Evolutionary conservation across 2,888 invertebrate species (phyloP).

Genomic region (Julus scanicus): DNA sequence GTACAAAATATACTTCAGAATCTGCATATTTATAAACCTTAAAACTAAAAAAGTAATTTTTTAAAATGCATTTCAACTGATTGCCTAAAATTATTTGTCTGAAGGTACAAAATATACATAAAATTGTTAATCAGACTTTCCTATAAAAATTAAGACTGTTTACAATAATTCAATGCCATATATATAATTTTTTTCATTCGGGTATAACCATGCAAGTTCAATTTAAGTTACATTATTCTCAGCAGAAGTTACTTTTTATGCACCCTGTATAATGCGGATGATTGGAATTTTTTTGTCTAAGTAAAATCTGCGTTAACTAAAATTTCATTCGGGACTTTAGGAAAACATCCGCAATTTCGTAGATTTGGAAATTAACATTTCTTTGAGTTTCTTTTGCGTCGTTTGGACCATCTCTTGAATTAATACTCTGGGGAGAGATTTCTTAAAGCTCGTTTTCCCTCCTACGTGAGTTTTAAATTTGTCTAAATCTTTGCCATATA

Average conservation of each 20-base stretch:
- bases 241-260: neutral
- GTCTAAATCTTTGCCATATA: slow-evolving; percentile 22
- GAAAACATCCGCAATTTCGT: neutral
- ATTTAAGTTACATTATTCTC: no score
- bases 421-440: neutral
- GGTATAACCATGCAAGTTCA: no score
- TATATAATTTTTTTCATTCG: no score
- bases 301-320: neutral
- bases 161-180: no score
- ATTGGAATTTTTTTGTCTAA: neutral
- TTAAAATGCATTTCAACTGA: no score
- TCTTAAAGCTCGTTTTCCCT: neutral
- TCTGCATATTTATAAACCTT: no score
- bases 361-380: neutral
- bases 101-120: no score
- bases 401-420: neutral
- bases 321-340: neutral
- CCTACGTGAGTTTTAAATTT: slow-evolving; percentile 42
- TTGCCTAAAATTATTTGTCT: no score
- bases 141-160: no score
- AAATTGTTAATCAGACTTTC: no score
- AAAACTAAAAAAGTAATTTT: no score
- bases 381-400: neutral
- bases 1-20: no score
- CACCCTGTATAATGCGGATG: neutral